Conservation (phyloP, 2,888 invertebrate species). For the Hesperia comma region DNA sequence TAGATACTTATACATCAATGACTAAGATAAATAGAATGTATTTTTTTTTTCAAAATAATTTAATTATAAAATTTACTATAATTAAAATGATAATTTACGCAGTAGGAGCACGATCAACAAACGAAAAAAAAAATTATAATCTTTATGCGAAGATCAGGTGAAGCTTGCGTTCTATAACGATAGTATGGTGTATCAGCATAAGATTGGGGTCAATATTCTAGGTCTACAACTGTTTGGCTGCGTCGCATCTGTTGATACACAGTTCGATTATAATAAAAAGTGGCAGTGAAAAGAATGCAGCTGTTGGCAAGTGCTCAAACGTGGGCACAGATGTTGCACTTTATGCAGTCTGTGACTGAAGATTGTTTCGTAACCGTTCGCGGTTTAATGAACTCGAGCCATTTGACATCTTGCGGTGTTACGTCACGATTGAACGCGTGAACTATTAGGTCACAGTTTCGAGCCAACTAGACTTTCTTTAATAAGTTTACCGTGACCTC, state of each 20-base stretch:
- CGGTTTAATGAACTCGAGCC: slow-evolving; percentile 44
- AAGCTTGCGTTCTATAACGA: too few species aligned
- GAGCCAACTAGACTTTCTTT: slow-evolving; percentile 27
- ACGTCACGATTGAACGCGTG: slow-evolving; percentile 33
- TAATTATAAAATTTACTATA: too few species aligned
- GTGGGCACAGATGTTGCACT: slow-evolving; percentile 52
- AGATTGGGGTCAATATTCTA: too few species aligned
- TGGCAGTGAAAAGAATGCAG: slow-evolving; percentile 54
- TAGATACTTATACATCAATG: too few species aligned
- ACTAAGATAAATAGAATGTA: too few species aligned
- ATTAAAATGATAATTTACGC: too few species aligned
- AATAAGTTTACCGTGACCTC: slow-evolving; percentile 18
- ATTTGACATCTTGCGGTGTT: slow-evolving; percentile 39
- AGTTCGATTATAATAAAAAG: slow-evolving; percentile 54
- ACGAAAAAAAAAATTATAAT: too few species aligned
- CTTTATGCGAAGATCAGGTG: too few species aligned
- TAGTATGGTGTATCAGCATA: too few species aligned
- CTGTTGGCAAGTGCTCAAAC: slow-evolving; percentile 73
- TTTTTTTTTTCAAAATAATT: too few species aligned
- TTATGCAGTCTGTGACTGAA: slow-evolving; percentile 44
- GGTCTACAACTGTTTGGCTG: slow-evolving; percentile 4
- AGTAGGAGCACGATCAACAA: too few species aligned
- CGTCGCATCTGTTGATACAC: slow-evolving; percentile 48
- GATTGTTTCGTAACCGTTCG: slow-evolving; percentile 44
- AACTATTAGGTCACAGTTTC: slow-evolving; percentile 34